Conservation (phyloP, 2,113 vertebrate species). For the Dinomys branickii region DNA sequence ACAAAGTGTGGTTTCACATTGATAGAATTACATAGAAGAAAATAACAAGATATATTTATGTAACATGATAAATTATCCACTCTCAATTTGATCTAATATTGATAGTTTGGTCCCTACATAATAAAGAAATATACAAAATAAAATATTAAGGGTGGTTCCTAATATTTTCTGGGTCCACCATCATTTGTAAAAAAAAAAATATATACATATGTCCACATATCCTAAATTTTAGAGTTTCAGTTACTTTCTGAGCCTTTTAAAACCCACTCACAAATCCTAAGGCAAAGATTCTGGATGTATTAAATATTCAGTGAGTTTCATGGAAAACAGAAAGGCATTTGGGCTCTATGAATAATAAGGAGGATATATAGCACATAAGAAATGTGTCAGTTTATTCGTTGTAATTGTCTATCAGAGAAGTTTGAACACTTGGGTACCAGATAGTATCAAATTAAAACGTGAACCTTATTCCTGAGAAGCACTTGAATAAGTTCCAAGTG, state of each 20-base stretch:
- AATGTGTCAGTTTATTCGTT: not conserved
- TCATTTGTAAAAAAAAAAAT: not conserved
- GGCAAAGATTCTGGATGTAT: not conserved
- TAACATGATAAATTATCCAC: not conserved
- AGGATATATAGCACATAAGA: not conserved
- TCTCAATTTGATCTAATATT: not conserved
- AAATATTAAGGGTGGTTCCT: not conserved
- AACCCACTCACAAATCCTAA: not conserved
- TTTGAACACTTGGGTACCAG: not conserved
- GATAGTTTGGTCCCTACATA: not conserved
- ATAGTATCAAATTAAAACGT: not conserved
- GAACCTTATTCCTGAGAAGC: not conserved
- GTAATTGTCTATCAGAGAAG: not conserved
- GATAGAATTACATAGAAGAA: not conserved
- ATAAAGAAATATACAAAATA: not conserved
- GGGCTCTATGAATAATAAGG: not conserved
- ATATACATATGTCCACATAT: not conserved
- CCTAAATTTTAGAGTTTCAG: not conserved
- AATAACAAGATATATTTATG: not conserved
- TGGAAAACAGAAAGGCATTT: not conserved
- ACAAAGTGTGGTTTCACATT: not conserved
- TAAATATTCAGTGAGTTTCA: not conserved
- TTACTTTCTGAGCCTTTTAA: not conserved
- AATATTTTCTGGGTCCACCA: not conserved
- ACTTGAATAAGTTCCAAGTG: not conserved